Conservation (phyloP, 2,888 invertebrate genomes). For the Pheosia tremula region DNA sequence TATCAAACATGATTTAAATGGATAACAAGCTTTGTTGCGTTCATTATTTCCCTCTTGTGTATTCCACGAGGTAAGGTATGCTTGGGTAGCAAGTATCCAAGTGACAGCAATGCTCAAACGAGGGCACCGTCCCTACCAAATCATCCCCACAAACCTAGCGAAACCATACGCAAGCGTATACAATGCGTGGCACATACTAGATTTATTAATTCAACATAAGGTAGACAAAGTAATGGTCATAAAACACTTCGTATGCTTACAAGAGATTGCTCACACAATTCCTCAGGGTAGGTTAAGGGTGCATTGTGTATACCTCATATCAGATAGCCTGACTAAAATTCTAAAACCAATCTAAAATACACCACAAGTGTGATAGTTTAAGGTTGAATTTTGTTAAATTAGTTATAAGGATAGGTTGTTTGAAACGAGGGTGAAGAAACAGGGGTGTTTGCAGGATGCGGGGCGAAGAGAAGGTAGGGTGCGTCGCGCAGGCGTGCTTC, state of each 20-base stretch:
- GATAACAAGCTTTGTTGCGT: conserved; percentile 28
- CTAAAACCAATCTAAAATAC: conserved; percentile 17
- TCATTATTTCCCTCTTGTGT: conserved; percentile 41
- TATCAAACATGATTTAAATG: not conserved
- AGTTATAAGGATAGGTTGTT: conserved; percentile 51
- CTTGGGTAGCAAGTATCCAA: conserved; percentile 56
- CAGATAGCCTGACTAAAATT: conserved; percentile 54
- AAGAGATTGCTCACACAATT: conserved; percentile 38
- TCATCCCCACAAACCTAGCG: conserved; percentile 12
- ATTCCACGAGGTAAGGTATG: conserved; percentile 52
- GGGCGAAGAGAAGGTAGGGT: conserved; percentile 71
- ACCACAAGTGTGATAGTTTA: conserved; percentile 16
- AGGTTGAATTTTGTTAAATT: conserved; percentile 27
- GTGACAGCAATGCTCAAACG: conserved; percentile 67
- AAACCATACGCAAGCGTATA: conserved; percentile 7
- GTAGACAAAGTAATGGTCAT: conserved; percentile 47
- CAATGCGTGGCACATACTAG: conserved; percentile 15
- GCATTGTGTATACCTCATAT: conserved; percentile 70
- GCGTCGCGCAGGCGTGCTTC: conserved; percentile 82
- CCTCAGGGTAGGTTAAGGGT: conserved; percentile 77
- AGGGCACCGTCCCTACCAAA: conserved; percentile 58
- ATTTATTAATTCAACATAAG: not conserved
- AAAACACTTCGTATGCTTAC: conserved; percentile 23
- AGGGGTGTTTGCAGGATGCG: conserved; percentile 79
- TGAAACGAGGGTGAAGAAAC: conserved; percentile 55